Base-by-base conservation (phyloP, 1,140 invertebrate genomes). In the Ips nitidus region DNA sequence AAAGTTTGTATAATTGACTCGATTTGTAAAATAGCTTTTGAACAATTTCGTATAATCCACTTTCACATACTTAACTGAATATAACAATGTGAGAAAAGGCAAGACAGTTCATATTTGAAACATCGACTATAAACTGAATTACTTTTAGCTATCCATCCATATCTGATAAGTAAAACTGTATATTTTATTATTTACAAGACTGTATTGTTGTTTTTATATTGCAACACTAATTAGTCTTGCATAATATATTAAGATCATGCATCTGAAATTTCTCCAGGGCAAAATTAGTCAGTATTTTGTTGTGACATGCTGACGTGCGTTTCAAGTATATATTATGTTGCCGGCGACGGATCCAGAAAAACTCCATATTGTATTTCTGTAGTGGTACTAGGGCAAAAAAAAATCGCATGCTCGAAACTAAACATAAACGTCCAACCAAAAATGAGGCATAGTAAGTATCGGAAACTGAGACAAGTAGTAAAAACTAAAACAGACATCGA, bases 281-380 rank as follows among this genome's bases (percentile, higher is more conserved):
- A 55, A 59, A 56, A 56, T 64, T 41, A 43, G 52, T 66, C 69
- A 71, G 62, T 71, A 71, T 68, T 74, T 71, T 76, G 75, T 76
- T 76, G 75, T 76, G 75, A 75, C 75, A 66, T 76, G 75, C 75
- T 75, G 70, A 75, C 75, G 73, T 76, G 75, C 75, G 71, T 73
- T 52, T 71, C 38, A 70, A 36, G 36, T 52, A 60, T 59, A 68
- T 63, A 63, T 41, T 67, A n/a, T 63, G 61, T 62, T 71, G 22
- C 22, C 22, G 22, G 22, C 41, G 61, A 61, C 57, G 50, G 22
- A 41, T 37, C 52, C 8, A 41, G 39, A 63, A 71, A 55, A 71
- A 71, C 63, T 71, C 69, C 69, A 71, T 55, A 53, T 22, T 22
- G 22, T 22, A 22, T 22, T 22, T 22, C 22, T 22, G 22, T 22